These are phyloP conservation scores for Callyntrura guangdongensis DNA, from an alignment of 2,888 invertebrate species.

Conservation along the genomic window DNA sequence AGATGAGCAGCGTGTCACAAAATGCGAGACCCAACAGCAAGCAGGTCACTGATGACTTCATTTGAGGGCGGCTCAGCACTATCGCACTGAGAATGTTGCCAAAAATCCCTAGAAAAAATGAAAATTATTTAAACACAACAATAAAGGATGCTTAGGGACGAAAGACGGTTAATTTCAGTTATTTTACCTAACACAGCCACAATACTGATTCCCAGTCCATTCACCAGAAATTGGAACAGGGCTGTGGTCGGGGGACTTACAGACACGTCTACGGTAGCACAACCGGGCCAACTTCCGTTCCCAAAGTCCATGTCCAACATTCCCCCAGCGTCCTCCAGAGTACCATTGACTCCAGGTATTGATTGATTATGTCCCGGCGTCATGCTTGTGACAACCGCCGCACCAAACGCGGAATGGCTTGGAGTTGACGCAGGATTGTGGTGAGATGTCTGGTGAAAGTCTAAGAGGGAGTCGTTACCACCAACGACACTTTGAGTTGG, in stretches of 20 bases:
- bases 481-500: constrained; percentile 40
- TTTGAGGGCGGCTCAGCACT: constrained; percentile 96
- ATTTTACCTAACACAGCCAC: constrained; percentile 87
- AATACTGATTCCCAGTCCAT: constrained; percentile 92
- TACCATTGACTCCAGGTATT: constrained; percentile 46
- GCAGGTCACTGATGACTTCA: constrained; percentile 98
- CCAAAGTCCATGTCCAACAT: constrained; percentile 54
- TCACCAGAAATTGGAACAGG: constrained; percentile 92
- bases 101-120: constrained; percentile 91
- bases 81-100: constrained; percentile 97
- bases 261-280: constrained; percentile 48
- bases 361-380: not conserved
- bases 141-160: too few species aligned
- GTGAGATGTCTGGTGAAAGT: constrained; percentile 39
- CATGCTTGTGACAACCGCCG: constrained; percentile 5
- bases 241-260: constrained; percentile 85
- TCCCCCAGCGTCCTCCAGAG: constrained; percentile 68
- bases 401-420: constrained; percentile 30
- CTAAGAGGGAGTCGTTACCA: constrained; percentile 48
- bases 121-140: not conserved
- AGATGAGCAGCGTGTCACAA: constrained; percentile 96
- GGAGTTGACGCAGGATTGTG: not conserved
- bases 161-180: not conserved
- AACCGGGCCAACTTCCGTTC: constrained; percentile 37
- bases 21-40: constrained; percentile 96